phyloP scores from a whole-genome alignment of 2,888 invertebrate species.

The Thelaira solivaga region DNA sequence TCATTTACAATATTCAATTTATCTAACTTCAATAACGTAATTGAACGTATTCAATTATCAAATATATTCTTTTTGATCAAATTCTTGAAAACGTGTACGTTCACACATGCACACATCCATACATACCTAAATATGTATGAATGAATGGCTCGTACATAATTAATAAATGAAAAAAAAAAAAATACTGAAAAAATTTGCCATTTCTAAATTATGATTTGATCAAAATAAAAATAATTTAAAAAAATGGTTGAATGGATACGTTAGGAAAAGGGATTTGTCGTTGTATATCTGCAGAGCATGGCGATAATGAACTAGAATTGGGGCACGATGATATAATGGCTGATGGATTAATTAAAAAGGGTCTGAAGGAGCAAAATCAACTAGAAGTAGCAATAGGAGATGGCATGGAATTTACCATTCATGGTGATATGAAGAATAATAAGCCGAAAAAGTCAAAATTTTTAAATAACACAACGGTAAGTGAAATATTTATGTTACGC shows the following conservation, averaged over 20 bases:
- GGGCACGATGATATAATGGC: constrained; percentile 85
- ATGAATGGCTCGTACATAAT: too few relatives aligned
- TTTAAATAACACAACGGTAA: constrained; percentile 87
- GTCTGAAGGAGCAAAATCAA: constrained; percentile 92
- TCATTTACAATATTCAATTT: constrained; percentile 31
- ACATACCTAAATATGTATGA: not conserved
- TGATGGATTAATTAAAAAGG: constrained; percentile 90
- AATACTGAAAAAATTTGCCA: constrained; percentile 1
- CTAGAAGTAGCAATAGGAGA: constrained; percentile 94
- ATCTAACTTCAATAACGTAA: constrained; percentile 27
- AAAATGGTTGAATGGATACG: constrained; percentile 74
- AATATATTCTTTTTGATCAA: constrained; percentile 36
- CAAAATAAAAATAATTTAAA: constrained; percentile 51
- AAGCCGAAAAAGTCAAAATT: constrained; percentile 90
- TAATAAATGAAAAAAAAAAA: constrained; percentile 4
- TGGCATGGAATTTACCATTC: constrained; percentile 95
- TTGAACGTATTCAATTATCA: constrained; percentile 47
- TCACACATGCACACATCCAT: not conserved
- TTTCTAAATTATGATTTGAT: constrained; percentile 44
- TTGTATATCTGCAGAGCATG: constrained; percentile 84
- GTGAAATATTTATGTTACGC: constrained; percentile 40
- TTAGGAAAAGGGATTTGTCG: constrained; percentile 79
- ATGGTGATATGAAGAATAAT: constrained; percentile 89
- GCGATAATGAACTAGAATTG: constrained; percentile 82
- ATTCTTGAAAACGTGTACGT: not conserved